Conservation (phyloP, 2,113 vertebrate species). For the Tragelaphus buxtoni region DNA sequence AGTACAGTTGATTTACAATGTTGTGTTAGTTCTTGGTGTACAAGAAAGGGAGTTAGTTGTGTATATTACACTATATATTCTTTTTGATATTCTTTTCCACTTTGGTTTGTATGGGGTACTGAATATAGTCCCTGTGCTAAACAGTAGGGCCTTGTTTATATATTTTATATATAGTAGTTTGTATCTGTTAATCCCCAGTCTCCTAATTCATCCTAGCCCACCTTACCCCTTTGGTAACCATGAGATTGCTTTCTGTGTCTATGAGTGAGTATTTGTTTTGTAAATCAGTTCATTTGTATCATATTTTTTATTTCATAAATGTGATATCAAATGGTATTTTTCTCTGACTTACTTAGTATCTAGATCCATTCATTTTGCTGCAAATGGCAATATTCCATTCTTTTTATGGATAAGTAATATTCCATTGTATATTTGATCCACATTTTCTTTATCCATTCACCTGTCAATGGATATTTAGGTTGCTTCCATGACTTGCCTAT, state of each 20-base stretch:
- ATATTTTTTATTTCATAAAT: not conserved
- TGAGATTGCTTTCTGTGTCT: not conserved
- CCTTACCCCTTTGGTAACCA: not conserved
- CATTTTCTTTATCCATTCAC: not conserved
- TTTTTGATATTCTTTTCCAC: not conserved
- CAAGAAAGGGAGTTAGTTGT: not conserved
- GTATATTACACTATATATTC: not conserved
- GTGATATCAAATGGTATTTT: not conserved
- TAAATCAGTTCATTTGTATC: not conserved
- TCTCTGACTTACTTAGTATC: not conserved
- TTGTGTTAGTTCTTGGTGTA: not conserved
- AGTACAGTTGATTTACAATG: not conserved
- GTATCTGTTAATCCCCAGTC: not conserved
- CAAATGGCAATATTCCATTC: not conserved
- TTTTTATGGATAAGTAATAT: not conserved
- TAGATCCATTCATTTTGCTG: not conserved
- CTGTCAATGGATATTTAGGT: not conserved
- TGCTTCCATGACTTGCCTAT: not conserved
- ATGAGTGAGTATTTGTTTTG: not conserved
- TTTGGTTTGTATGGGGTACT: not conserved
- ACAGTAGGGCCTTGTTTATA: not conserved
- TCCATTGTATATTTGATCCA: not conserved
- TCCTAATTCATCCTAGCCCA: not conserved
- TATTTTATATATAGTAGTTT: not conserved
- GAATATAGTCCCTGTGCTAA: not conserved